phyloP scores from a whole-genome alignment of 2,113 vertebrate species.

The Plecturocebus donacophilus region DNA sequence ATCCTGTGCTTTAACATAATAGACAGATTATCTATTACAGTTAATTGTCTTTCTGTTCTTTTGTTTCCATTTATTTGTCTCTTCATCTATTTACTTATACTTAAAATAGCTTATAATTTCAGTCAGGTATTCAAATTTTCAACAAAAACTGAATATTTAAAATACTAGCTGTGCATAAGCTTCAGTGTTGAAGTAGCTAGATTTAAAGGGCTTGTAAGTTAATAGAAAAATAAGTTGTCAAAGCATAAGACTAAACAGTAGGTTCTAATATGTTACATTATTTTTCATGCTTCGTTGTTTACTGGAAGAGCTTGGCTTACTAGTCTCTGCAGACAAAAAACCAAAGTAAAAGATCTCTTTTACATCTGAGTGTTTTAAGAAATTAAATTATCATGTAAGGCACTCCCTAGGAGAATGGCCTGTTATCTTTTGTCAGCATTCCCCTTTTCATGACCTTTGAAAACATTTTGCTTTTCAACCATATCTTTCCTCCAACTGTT shows the following conservation, averaged over 20 bases:
- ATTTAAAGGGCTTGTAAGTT: not conserved
- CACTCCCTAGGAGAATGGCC: not conserved
- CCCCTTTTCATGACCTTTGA: slow-evolving; percentile 19
- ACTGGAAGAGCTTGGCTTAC: not conserved
- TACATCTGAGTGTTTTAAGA: not conserved
- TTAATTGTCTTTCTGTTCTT: not conserved
- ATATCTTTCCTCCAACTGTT: not conserved
- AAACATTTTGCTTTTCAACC: slow-evolving; percentile 36
- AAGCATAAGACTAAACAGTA: not conserved
- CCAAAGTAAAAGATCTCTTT: not conserved
- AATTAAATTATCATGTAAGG: slow-evolving; percentile 2
- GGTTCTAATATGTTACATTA: fast-evolving
- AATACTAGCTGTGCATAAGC: not conserved
- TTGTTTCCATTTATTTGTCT: not conserved
- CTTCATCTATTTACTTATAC: not conserved
- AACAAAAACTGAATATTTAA: not conserved
- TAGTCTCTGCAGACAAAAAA: not conserved
- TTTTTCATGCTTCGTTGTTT: not conserved
- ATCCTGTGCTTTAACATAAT: not conserved
- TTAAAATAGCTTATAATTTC: not conserved
- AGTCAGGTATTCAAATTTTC: not conserved
- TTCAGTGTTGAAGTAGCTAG: not conserved
- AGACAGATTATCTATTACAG: not conserved
- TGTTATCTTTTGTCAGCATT: slow-evolving; percentile 39
- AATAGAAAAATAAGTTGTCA: not conserved